These are phyloP conservation scores for Athripsodes cinereus DNA, from an alignment of 2,888 invertebrate genomes.

Conservation along the genomic window DNA sequence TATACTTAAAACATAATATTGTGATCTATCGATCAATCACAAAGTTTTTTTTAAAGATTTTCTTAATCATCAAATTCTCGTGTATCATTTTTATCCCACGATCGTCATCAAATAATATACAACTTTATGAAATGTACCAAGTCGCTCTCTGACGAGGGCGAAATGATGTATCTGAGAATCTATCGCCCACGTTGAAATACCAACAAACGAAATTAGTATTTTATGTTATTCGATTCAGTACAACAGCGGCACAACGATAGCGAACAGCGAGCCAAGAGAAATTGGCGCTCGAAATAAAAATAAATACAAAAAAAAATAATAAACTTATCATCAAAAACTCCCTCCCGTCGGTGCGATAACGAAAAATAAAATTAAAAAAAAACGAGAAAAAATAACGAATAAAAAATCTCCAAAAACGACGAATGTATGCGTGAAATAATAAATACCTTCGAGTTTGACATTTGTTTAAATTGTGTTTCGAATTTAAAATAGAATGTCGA, in stretches of 20 bases:
- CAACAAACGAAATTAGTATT: not conserved
- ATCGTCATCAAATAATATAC: not conserved
- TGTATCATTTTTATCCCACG: too few relatives aligned
- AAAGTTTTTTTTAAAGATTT: not conserved
- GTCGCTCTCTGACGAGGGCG: too few relatives aligned
- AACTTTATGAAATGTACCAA: too few relatives aligned
- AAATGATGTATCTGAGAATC: too few relatives aligned
- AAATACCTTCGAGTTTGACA: not conserved
- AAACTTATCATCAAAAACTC: not conserved
- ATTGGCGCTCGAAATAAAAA: not conserved
- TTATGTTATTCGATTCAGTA: not conserved
- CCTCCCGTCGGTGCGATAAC: not conserved
- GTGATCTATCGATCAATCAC: too few relatives aligned
- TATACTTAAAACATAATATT: too few relatives aligned
- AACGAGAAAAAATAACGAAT: not conserved
- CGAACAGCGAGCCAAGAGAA: not conserved
- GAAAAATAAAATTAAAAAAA: not conserved
- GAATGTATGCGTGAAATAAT: not conserved
- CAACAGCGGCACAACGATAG: not conserved
- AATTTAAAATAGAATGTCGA: not conserved
- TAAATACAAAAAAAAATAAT: too few relatives aligned
- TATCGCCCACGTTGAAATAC: not conserved
- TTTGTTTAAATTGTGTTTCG: not conserved
- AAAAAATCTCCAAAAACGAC: not conserved
- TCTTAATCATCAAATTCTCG: not conserved